Evolutionary conservation across 1,140 invertebrate genomes (phyloP), one percentile per base, ranked within the genome.

Genomic region (Coelopa frigida): DNA sequence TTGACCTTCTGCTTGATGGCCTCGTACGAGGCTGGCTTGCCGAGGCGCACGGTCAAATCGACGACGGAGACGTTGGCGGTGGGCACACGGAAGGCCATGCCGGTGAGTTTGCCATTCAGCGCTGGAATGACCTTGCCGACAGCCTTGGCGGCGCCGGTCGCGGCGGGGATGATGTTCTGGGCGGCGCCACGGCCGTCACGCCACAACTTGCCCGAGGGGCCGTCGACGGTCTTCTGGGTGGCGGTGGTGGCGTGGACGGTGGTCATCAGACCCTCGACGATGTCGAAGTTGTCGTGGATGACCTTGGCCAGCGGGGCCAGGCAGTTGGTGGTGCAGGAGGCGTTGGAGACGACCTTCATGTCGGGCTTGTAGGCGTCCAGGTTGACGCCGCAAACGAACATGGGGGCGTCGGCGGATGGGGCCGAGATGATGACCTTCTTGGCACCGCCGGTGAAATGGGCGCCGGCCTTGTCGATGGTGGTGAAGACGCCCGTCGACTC

Each of bases 321-420:
- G 68, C 96, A 99, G 74, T 99, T 99, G 63, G 97, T 99, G 33
- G 96, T 99, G 79, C 96, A 99, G 8, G 93, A 98, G 38, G 95
- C 95, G 65, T 98, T 98, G 49, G 90, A 94, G n/a, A 99, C 85
- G 44, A 91, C 75, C 59, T 87, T 84, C 74, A 78, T 80, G 37
- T 78, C 77, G 43, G 86, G 82, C 45, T 91, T 80, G 64, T 98
- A 98, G 18, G 81, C 74, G 4, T 93, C 85, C 52, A 87, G 75
- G 68, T 99, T 99, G n/a, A 99, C 96, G 57, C 96, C 97, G 63
- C 89, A 83, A 11, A 90, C 87, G 71, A 92, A 99, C 94, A 98
- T 99, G n/a, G 95, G 95, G 21, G 94, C 94, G 74, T 99, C 96
- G 57, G 90, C 85, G 41, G 92, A 96, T 11, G 96, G 96, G 18